Evolutionary conservation across 2,888 invertebrate species (phyloP), one percentile per base, ranked within the genome.

Genomic region (Nemurella pictetii): DNA sequence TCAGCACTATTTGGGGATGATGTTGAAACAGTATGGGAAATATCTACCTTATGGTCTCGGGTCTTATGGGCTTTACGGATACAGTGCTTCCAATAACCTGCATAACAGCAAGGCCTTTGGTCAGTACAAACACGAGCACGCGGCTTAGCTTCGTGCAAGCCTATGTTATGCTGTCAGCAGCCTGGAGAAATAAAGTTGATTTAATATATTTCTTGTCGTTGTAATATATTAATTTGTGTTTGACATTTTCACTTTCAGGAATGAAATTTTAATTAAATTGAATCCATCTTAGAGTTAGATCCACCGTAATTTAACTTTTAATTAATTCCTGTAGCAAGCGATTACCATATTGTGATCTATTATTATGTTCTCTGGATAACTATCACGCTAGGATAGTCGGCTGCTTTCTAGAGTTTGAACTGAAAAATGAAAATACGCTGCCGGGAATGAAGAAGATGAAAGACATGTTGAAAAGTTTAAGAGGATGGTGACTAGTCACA

Each of bases 51-150:
- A 88, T 30, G 85, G 88, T 29, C 88, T 88, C 55, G 88, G 88
- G 73, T 80, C 86, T 26, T 86, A 85, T 82, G 91, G 93, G 87
- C 89, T 93, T 83, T 94, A 94, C 88, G 93, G 93, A 0, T 92
- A 94, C 89, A 90, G 92, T 87, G 93, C 94, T 26, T 92, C 92
- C 7, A 94, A 94, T 88, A 94, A 94, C 89, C 93, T 93, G 87
- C 94, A 94, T 88, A 94, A 94, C 88, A 93, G 93, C 88, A 91
- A 92, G 88, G 94, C 94, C 0, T 94, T 94, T 88, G 94, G 94
- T 75, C 89, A 91, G 36, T 94, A 94, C 88, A 94, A 94, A 88
- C 89, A 90, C 86, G 90, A 91, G 87, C 90, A 91, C 87, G 87
- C 87, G 35, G 15, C 81, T n/a, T 86, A 82, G 27, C 15, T 26